Conservation (phyloP, 2,797 vertebrate genomes). For the Tapera naevia region DNA sequence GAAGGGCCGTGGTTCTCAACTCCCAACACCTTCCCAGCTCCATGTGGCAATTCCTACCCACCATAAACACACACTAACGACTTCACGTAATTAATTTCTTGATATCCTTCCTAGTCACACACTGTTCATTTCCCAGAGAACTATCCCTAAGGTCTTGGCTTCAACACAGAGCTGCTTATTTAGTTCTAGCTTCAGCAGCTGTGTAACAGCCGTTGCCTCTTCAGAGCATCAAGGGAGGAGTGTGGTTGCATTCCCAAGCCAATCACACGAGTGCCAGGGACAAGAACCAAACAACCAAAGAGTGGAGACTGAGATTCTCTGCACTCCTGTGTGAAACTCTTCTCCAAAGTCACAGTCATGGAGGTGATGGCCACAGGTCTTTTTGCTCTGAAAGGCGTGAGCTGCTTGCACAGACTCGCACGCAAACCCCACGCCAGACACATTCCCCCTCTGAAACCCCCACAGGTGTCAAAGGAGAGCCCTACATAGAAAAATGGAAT, state of each 20-base stretch:
- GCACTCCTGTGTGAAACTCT: neutral
- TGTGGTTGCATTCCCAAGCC: accelerated
- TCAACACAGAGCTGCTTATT: neutral
- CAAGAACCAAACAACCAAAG: neutral
- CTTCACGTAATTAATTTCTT: neutral
- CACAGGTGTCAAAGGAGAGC: neutral
- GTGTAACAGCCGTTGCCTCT: neutral
- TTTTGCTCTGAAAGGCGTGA: neutral
- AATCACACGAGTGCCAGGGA: accelerated
- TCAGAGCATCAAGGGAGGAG: neutral
- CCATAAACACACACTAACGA: neutral
- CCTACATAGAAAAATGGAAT: too few relatives aligned
- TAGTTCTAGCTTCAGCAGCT: neutral
- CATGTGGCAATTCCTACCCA: neutral
- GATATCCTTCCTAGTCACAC: neutral
- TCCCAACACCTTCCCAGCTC: neutral
- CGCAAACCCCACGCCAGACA: neutral
- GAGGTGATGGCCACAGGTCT: neutral
- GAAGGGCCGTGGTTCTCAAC: neutral
- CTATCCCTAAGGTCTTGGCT: neutral
- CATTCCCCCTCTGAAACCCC: neutral
- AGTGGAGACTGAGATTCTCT: neutral
- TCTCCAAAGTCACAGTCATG: neutral
- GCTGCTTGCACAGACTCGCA: neutral
- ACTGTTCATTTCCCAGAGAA: neutral